These are phyloP conservation scores for Engystomops pustulosus DNA, from an alignment of 2,113 vertebrate species.

Conservation along the genomic window DNA sequence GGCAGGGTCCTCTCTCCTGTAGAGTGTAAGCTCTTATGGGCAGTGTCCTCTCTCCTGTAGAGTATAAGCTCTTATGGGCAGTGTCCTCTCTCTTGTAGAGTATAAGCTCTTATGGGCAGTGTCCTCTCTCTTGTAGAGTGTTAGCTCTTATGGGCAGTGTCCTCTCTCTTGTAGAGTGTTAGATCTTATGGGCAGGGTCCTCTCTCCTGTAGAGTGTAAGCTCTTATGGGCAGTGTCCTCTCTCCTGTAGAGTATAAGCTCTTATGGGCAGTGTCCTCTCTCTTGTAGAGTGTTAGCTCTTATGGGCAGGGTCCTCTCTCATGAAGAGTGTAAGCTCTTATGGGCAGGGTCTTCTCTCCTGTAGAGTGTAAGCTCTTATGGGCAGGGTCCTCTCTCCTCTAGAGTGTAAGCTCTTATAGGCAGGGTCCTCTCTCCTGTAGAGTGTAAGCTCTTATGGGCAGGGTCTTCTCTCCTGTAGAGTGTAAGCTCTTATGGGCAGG, in stretches of 20 bases:
- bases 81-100: background rate
- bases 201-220: background rate
- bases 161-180: slow-evolving; percentile 2
- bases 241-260: background rate
- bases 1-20: background rate
- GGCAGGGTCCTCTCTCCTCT: background rate
- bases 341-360: background rate
- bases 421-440: background rate
- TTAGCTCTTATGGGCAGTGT: background rate
- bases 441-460: background rate
- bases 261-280: background rate
- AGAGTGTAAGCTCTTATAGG: background rate
- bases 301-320: background rate
- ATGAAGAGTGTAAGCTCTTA: background rate
- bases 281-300: background rate
- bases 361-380: background rate
- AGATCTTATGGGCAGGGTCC: background rate
- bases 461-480: slow-evolving; percentile 9
- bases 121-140: background rate
- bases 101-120: background rate
- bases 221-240: background rate
- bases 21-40: background rate
- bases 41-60: background rate
- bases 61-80: background rate
- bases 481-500: background rate